Evolutionary conservation across 2,113 vertebrate species (phyloP).

Genomic region (Jacana jacana): DNA sequence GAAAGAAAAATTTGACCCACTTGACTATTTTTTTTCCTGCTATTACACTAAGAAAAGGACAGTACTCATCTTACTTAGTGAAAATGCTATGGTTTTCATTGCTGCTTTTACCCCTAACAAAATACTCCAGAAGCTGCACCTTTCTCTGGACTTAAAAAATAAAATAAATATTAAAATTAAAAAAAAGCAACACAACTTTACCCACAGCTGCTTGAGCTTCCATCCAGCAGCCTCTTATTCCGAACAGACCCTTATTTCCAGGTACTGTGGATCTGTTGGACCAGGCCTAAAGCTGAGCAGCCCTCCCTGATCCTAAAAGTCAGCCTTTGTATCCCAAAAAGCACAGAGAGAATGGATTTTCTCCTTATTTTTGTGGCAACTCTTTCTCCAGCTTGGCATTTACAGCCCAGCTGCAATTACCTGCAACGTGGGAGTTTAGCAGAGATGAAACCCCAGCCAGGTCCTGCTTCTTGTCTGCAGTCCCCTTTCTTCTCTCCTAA

Average conservation of each 20-base stretch:
- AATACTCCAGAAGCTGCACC: background rate
- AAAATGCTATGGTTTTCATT: background rate
- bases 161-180: rapidly evolving
- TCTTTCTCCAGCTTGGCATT: background rate
- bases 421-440: background rate
- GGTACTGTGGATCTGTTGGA: background rate
- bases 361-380: background rate
- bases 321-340: background rate
- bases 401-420: background rate
- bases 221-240: background rate
- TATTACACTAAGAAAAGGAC: background rate
- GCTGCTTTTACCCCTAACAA: background rate
- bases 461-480: background rate
- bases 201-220: background rate
- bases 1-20: background rate
- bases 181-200: background rate
- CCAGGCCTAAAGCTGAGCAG: background rate
- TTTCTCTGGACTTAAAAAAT: background rate
- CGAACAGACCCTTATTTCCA: background rate
- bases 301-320: background rate
- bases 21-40: background rate
- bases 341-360: background rate
- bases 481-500: background rate
- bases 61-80: background rate
- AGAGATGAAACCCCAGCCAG: background rate